Evolutionary conservation across 1,140 invertebrate genomes (phyloP), one percentile per base, ranked within the genome.

Genomic region (Drosophila seguyi): DNA sequence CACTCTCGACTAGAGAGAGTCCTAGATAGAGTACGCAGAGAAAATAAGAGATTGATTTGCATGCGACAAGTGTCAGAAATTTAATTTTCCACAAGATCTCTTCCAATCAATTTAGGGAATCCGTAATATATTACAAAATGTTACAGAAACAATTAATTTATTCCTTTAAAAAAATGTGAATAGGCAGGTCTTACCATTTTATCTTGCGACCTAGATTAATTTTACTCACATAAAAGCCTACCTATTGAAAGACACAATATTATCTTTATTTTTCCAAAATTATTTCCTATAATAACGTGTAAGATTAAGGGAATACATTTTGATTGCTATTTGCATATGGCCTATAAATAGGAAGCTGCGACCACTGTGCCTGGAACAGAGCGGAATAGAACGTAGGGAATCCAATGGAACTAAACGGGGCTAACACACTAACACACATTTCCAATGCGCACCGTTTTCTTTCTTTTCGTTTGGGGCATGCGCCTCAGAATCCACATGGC

Each of bases 351-450:
- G 41, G 38, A 8, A 16, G 0, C n/a, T 59, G 20, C 38, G 50
- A 88, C 80, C 84, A 87, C 84, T 72, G 84, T 87, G 73, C 84
- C 48, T 55, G 48, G 50, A 52, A 66, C 58, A 48, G 60, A 73
- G 48, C 38, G 83, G 67, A 86, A 79, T 72, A 42, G 47, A 84
- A 78, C 53, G 47, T 22, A 62, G 36, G 47, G 29, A 31, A 42
- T 8, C 18, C 14, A 63, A 62, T 45, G 47, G 56, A 58, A 63
- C 42, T 39, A 36, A 50, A 68, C 75, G 76, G 74, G 76, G 60
- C 71, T 87, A 87, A 68, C 85, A 87, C 81, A 87, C 80, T 87
- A 87, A 87, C 84, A 88, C 85, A 87, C 45, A 79, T 84, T 87
- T 87, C 81, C 84, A 88, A 78, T 75, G 82, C 82, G 75, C 82